Evolutionary conservation across 2,113 vertebrate genomes (phyloP).

Genomic region (Colossoma macropomum): DNA sequence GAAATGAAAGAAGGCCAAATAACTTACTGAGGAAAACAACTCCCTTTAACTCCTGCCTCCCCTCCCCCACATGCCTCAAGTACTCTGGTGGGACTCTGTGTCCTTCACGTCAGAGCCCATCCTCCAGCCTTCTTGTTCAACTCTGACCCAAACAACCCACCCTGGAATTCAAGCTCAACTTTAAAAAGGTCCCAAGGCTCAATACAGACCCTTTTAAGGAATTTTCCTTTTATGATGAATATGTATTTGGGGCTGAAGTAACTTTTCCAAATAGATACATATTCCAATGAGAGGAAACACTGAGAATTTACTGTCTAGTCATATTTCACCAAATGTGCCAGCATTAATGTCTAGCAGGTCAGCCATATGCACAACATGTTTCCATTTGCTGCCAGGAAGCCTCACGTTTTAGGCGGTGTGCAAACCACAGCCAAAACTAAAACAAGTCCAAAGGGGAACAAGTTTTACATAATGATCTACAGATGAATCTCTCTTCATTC

Average conservation of each 20-base stretch:
- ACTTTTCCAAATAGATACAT: neutral
- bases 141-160: slow-evolving; percentile 8
- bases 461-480: too few species aligned
- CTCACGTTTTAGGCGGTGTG: neutral
- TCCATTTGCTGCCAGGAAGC: neutral
- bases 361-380: neutral
- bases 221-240: neutral
- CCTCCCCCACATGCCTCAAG: slow-evolving; percentile 42
- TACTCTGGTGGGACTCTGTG: neutral
- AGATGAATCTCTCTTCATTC: neutral
- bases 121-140: slow-evolving; percentile 25
- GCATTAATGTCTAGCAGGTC: neutral
- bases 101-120: slow-evolving; percentile 29
- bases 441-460: neutral
- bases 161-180: slow-evolving; percentile 36
- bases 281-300: neutral
- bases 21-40: neutral
- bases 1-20: neutral
- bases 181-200: slow-evolving; percentile 10
- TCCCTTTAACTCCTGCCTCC: neutral
- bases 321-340: neutral
- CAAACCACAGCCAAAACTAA: neutral
- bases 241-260: neutral
- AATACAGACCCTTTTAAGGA: neutral
- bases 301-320: neutral